Evolutionary conservation across 2,888 invertebrate species (phyloP).

Genomic region (Drosophila silvestris): DNA sequence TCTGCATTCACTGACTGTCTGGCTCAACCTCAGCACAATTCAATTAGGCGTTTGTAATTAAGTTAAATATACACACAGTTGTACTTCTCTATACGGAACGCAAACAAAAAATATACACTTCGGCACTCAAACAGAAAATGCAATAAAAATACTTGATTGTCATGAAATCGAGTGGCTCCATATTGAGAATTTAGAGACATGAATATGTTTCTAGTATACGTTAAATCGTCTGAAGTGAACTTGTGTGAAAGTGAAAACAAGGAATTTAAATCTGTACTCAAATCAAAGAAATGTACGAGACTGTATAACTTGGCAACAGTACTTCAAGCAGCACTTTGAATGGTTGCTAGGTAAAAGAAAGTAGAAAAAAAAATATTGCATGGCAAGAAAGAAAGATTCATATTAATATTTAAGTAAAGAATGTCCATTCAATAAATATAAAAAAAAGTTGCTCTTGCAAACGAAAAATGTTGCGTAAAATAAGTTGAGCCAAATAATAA

Average conservation of each 20-base stretch:
- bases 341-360: background rate
- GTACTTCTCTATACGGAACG: slow-evolving; percentile 21
- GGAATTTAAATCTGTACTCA: background rate
- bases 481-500: background rate
- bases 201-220: background rate
- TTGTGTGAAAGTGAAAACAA: background rate
- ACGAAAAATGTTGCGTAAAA: background rate
- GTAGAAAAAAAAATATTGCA: background rate
- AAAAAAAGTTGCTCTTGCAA: background rate
- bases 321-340: background rate
- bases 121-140: background rate
- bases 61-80: slow-evolving; percentile 50
- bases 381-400: background rate
- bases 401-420: background rate
- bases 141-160: background rate
- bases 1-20: slow-evolving; percentile 9
- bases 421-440: background rate
- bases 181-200: background rate
- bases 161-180: background rate
- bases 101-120: background rate
- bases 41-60: slow-evolving; percentile 42
- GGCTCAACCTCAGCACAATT: slow-evolving; percentile 15
- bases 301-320: background rate
- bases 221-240: background rate
- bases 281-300: background rate